These are phyloP conservation scores for Ceratotherium simum DNA, from an alignment of 2,113 vertebrate species.

Conservation along the genomic window DNA sequence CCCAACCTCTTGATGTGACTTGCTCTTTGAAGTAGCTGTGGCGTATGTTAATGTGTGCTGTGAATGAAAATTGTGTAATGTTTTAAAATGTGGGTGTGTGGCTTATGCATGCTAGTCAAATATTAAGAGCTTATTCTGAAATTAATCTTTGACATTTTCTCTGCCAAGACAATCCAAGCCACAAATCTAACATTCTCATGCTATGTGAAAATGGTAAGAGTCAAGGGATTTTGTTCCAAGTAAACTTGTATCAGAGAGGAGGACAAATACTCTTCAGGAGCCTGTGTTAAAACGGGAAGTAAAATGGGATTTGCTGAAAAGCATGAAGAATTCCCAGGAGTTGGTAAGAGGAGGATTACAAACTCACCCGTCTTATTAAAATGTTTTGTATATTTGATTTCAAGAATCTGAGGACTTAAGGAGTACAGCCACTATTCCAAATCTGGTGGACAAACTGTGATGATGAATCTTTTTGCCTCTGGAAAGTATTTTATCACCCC, in stretches of 20 bases:
- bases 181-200: not conserved
- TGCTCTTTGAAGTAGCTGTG: not conserved
- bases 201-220: not conserved
- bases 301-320: not conserved
- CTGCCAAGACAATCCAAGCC: not conserved
- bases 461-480: not conserved
- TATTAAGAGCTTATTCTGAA: slow-evolving; percentile 3
- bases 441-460: not conserved
- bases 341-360: not conserved
- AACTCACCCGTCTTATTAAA: not conserved
- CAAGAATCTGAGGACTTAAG: not conserved
- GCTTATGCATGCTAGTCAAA: not conserved
- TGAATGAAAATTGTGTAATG: not conserved
- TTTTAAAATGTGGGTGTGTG: not conserved
- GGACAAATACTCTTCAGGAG: not conserved
- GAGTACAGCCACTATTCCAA: not conserved
- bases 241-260: not conserved
- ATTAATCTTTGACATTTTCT: slow-evolving; percentile 44
- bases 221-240: not conserved
- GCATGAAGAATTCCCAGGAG: not conserved
- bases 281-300: not conserved
- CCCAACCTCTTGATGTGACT: not conserved
- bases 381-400: not conserved
- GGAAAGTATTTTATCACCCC: not conserved
- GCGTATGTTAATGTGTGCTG: not conserved